Percentiles rank a stretch among this genome's conserved stretches.
phyloP scores from a whole-genome alignment of 2,113 vertebrate genomes.

The Charina bottae region DNA sequence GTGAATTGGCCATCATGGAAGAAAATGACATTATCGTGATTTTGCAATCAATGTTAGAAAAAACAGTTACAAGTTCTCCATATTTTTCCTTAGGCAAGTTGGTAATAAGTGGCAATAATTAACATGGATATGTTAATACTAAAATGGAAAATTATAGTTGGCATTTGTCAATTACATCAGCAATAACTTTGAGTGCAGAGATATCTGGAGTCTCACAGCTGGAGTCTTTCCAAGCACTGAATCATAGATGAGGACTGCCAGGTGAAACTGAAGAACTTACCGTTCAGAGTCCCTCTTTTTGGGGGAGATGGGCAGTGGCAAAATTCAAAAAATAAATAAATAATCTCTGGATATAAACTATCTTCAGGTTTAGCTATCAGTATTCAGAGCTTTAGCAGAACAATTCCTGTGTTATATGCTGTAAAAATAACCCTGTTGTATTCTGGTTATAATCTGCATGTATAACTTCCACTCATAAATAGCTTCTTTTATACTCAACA shows the following conservation, averaged over 20 bases:
- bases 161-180: background rate
- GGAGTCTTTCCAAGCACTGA: slow-evolving; percentile 10
- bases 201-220: slow-evolving; percentile 5
- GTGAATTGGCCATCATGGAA: background rate
- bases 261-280: slow-evolving; percentile 19
- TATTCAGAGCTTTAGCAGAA: slow-evolving; percentile 46
- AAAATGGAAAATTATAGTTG: background rate
- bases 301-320: no score
- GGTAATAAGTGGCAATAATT: background rate
- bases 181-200: slow-evolving; percentile 24
- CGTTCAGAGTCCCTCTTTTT: no score
- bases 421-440: slow-evolving; percentile 42
- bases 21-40: background rate
- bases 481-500: slow-evolving; percentile 62
- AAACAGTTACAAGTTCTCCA: background rate
- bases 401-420: slow-evolving; percentile 47
- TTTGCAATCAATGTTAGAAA: background rate
- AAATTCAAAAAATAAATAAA: no score
- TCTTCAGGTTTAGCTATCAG: slow-evolving; percentile 2
- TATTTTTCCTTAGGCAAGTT: background rate
- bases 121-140: background rate
- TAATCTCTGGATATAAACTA: slow-evolving; percentile 37
- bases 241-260: background rate
- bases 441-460: slow-evolving; percentile 46
- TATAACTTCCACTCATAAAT: slow-evolving; percentile 56